phyloP scores from a whole-genome alignment of 2,113 vertebrate genomes.

The Prolemur simus region DNA sequence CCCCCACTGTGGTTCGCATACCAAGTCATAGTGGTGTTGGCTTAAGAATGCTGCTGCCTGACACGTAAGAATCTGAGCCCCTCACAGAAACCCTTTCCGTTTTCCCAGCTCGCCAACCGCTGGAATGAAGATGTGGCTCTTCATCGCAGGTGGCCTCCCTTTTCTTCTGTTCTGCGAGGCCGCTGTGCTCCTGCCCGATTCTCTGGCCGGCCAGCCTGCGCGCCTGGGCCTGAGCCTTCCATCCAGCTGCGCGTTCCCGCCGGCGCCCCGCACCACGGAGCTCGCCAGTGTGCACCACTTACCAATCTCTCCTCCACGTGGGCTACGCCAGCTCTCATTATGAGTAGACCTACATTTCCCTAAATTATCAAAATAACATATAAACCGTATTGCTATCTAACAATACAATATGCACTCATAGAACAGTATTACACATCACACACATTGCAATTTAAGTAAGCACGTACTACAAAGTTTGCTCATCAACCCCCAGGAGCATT shows the following conservation, averaged over 20 bases:
- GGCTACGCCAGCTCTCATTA: not conserved
- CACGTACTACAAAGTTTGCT: rapidly evolving
- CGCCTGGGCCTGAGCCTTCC: not conserved
- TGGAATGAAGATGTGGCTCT: not conserved
- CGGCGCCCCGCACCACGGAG: rapidly evolving
- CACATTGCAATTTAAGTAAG: not conserved
- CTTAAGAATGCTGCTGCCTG: not conserved
- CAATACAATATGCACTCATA: rapidly evolving
- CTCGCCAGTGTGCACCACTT: rapidly evolving
- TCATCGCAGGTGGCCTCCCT: rapidly evolving
- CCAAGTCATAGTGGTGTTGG: not conserved
- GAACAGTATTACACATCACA: rapidly evolving
- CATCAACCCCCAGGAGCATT: not conserved
- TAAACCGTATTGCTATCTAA: not conserved
- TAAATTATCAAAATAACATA: not conserved
- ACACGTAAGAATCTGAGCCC: no score
- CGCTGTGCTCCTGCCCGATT: not conserved
- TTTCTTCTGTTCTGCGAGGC: not conserved
- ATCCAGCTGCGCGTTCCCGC: rapidly evolving
- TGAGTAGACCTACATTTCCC: not conserved
- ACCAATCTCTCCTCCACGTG: not conserved
- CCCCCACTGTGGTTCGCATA: rapidly evolving
- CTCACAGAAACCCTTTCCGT: not conserved
- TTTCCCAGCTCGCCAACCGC: not conserved
- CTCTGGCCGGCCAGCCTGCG: no score